Percentiles rank a stretch among this genome's conserved stretches.
These are phyloP conservation scores for Cephalophus harveyi DNA, from an alignment of 2,113 vertebrate species.

Conservation along the genomic window DNA sequence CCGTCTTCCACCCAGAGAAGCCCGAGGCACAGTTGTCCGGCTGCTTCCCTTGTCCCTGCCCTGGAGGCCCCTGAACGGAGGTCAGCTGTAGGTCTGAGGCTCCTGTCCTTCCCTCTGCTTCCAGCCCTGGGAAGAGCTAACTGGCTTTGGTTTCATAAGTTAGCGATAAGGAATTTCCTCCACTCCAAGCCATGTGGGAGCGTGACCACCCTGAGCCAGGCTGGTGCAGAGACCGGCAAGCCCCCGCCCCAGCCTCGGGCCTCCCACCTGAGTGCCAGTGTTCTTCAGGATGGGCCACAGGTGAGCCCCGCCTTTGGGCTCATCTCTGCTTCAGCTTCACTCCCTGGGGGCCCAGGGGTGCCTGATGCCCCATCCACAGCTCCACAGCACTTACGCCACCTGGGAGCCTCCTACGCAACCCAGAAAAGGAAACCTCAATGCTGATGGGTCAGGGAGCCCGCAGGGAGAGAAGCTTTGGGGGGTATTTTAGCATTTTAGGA, in stretches of 20 bases:
- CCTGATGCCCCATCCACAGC: not conserved
- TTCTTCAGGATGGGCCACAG: not conserved
- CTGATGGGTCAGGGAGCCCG: accelerated
- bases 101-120: not conserved
- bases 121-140: accelerated
- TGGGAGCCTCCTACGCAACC: not conserved
- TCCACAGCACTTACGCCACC: too few species aligned
- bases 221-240: accelerated
- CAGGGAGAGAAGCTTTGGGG: not conserved
- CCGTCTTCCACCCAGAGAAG: accelerated
- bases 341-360: not conserved
- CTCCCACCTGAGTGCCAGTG: not conserved
- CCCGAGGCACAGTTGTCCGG: accelerated
- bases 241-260: accelerated
- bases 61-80: not conserved
- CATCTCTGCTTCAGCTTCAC: not conserved
- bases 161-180: constrained; percentile 21
- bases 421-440: not conserved
- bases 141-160: not conserved
- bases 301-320: not conserved
- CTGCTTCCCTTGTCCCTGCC: too few species aligned
- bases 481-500: not conserved
- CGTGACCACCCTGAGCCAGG: not conserved
- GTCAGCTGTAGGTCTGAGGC: not conserved
- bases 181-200: not conserved